Evolutionary conservation across 2,888 invertebrate genomes (phyloP).

Genomic region (Orchesella flavescens): DNA sequence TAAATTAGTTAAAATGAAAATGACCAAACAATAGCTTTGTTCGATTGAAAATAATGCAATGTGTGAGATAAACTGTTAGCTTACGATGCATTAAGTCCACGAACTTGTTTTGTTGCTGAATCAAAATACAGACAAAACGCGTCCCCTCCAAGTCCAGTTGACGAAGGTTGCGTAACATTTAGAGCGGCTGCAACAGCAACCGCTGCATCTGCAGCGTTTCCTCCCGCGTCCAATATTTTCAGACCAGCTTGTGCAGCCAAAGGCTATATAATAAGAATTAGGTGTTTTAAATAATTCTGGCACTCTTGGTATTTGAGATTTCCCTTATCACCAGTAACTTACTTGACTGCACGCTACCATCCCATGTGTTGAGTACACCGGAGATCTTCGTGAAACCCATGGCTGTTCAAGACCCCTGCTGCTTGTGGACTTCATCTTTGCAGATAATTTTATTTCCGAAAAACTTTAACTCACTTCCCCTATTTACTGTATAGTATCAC

Average conservation of each 20-base stretch:
- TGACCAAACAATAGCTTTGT: not conserved
- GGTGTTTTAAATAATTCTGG: not conserved
- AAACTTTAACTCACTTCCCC: too few relatives aligned
- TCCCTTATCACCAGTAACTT: not conserved
- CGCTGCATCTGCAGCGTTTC: conserved; percentile 75
- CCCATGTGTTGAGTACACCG: conserved; percentile 68
- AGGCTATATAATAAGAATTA: conserved; percentile 43
- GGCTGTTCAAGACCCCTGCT: conserved; percentile 38
- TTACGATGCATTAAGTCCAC: conserved; percentile 74
- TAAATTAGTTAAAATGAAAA: conserved; percentile 29
- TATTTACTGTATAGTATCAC: too few relatives aligned
- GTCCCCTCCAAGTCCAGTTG: conserved; percentile 75
- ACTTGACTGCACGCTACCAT: conserved; percentile 71
- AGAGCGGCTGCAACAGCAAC: conserved; percentile 75
- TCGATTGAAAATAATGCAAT: too few relatives aligned
- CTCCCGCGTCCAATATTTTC: conserved; percentile 74
- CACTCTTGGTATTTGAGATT: not conserved
- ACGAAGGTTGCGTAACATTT: conserved; percentile 74
- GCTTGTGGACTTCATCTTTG: too few relatives aligned
- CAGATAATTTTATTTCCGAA: too few relatives aligned
- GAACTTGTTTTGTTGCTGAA: conserved; percentile 73
- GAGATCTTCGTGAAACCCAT: conserved; percentile 67
- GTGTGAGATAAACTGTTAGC: too few relatives aligned
- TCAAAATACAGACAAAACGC: conserved; percentile 74
- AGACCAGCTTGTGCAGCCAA: conserved; percentile 68